Evolutionary conservation across 2,888 invertebrate genomes (phyloP).

Genomic region (Idaea straminata): DNA sequence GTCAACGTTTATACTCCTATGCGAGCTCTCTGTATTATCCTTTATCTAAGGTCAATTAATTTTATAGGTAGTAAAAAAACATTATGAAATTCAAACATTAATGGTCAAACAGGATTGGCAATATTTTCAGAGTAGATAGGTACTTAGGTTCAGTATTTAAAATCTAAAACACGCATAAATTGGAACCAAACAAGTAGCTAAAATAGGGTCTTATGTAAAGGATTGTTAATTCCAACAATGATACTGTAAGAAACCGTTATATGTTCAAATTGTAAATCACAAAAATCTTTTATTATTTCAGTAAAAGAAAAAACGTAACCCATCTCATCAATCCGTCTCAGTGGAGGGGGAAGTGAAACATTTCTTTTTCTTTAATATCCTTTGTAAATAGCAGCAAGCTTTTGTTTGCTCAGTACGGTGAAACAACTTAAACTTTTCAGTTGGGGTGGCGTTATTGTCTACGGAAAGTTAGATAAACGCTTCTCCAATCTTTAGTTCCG

Average conservation of each 20-base stretch:
- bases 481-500: neutral
- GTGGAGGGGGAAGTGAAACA: slow-evolving; percentile 24
- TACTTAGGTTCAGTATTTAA: too few species aligned
- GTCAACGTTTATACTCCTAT: too few species aligned
- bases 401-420: slow-evolving; percentile 35
- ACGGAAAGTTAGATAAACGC: neutral
- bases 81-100: too few species aligned
- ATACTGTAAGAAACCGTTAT: neutral
- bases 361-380: slow-evolving; percentile 32
- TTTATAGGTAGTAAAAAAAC: too few species aligned
- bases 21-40: too few species aligned
- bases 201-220: too few species aligned
- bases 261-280: slow-evolving; percentile 2
- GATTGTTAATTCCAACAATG: slow-evolving; percentile 2
- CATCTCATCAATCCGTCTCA: slow-evolving; percentile 17
- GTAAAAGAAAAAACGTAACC: slow-evolving; percentile 16
- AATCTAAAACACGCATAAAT: too few species aligned
- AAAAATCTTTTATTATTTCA: slow-evolving; percentile 21
- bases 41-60: too few species aligned
- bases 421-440: neutral
- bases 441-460: neutral
- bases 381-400: slow-evolving; percentile 35
- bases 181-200: too few species aligned
- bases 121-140: too few species aligned
- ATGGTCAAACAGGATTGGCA: too few species aligned